Base-by-base conservation (phyloP, 2,888 invertebrate genomes). In the Rambutsinella grinnellia region DNA sequence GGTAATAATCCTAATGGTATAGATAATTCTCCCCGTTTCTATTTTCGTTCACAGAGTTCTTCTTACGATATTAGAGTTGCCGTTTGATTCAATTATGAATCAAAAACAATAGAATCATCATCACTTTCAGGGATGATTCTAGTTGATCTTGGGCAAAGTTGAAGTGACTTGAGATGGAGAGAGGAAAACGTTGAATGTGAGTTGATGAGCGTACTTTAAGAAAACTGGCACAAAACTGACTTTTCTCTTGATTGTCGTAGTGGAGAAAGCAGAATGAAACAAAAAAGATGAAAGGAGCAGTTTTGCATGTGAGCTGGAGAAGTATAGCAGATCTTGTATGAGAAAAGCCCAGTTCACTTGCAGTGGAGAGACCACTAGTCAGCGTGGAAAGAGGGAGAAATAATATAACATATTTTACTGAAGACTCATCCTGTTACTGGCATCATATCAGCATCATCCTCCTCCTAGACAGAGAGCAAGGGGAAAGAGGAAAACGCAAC, bases 221-320 rank as follows among this genome's bases (percentile, higher is more conserved):
- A 49, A 71, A 76, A 70, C 76, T 76, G 69, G 65, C 70, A 76
- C 76, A 65, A 46, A 61, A 60, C 76, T 76, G 76, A 70, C 66
- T 76, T 70, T 69, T 71, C 70, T 66, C 53, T 61, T 76, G 76
- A 76, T 76, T 76, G 70, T 70, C 63, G 56, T 65, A 70, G 61
- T 49, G 44, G 70, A 71, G 76, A 76, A 76, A 66, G 56, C 56
- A 57, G 70, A 76, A 76, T 76, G 76, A 76, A 76, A 70, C 76
- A 76, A 76, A 76, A 76, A 63, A 69, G 69, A 54, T 49, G 60
- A 65, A 66, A 76, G 56, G 65, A 70, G 27, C 57, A 57, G 76
- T 76, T 76, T 76, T 76, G 76, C 76, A 76, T 70, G 76, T 63
- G 60, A 21, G 49, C 36, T 36, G 36, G 36, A 5, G 36, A 36